Base-by-base conservation (phyloP, 2,797 vertebrate genomes). In the Adelosebastes latens region DNA sequence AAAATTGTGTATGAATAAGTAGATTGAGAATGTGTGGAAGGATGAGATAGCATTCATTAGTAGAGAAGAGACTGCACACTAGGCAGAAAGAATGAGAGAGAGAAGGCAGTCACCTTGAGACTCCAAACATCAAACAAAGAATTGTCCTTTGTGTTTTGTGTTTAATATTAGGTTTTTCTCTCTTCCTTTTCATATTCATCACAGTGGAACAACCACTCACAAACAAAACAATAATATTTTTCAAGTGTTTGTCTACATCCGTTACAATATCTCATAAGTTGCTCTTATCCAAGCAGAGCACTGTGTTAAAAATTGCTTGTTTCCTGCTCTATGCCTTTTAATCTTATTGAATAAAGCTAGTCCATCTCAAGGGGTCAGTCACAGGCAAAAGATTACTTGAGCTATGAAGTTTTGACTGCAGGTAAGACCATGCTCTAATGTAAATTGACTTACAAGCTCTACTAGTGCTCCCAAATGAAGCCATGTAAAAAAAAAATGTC, bases 81-180 rank as follows among this genome's bases (percentile, higher is more conserved):
- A 20, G 22, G 56, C 75, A 69, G 39, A 16, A 42, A 42, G 39
- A 42, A 42, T 42, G 39, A 39, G 39, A 4, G 42, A 49, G 18
- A 52, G 3, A 52, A n/a, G 20, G 80, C 76, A 69, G 53, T 58
- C 39, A 75, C 25, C 68, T 39, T 68, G 39, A 86, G 60, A 71
- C 39, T 55, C 53, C 63, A 2, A 59, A 55, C 24, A 52, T 77
- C 46, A 72, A 66, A 79, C 59, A 55, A 24, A 80, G 5, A 49
- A 24, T 69, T 72, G 60, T 67, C 42, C 24, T 75, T 53, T 75
- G 64, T 77, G 66, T 52, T 46, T 16, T 46, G 25, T 3, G 6
- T 82, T 81, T 75, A 66, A 67, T 63, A 69, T 67, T 32, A 32
- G 34, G 16, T 11, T 36, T n/a, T 59, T 42, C 1, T 73, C 31